A percentile compares a stretch with the other conserved stretches of the same genome.
Evolutionary conservation across 37 sponge, comb jelly and placozoan genomes (phyloP).

Genomic region (Chondrosia reniformis): DNA sequence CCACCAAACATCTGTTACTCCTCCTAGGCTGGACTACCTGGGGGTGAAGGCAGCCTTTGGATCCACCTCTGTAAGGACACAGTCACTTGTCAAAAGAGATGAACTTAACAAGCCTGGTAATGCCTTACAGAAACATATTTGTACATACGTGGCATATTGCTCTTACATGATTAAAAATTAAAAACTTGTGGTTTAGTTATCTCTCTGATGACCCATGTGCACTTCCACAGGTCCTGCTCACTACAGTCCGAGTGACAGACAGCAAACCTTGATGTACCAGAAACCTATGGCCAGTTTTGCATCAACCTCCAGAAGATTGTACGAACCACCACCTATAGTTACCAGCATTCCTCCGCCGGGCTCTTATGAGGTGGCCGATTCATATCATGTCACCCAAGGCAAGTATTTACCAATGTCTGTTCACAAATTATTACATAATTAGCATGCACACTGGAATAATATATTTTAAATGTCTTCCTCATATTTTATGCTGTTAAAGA

Average conservation of each 20-base stretch:
- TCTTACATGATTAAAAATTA: too few relatives aligned
- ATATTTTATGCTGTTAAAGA: too few relatives aligned
- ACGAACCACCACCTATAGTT: constrained; percentile 67
- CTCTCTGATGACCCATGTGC: background rate
- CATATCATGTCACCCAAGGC: constrained; percentile 63
- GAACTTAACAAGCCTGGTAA: constrained; percentile 74
- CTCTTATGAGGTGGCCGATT: constrained; percentile 75
- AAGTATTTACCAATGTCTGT: constrained; percentile 4
- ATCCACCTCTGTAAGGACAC: constrained; percentile 75
- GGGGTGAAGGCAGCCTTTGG: constrained; percentile 81
- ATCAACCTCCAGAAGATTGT: constrained; percentile 62
- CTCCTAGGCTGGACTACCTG: constrained; percentile 28
- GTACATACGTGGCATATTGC: background rate
- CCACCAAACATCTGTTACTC: background rate
- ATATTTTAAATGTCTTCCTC: too few relatives aligned
- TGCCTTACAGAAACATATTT: background rate
- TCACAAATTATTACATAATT: too few relatives aligned
- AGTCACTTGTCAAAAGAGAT: constrained; percentile 73
- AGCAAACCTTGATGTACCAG: background rate
- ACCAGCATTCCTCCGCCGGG: constrained; percentile 80
- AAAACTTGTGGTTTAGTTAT: too few relatives aligned
- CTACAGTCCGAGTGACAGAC: constrained; percentile 20
- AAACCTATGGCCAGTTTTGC: constrained; percentile 57
- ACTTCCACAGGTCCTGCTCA: constrained; percentile 50
- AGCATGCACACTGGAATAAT: too few relatives aligned